Conservation (phyloP, 2,113 vertebrate species). For the Alethe castanea region DNA sequence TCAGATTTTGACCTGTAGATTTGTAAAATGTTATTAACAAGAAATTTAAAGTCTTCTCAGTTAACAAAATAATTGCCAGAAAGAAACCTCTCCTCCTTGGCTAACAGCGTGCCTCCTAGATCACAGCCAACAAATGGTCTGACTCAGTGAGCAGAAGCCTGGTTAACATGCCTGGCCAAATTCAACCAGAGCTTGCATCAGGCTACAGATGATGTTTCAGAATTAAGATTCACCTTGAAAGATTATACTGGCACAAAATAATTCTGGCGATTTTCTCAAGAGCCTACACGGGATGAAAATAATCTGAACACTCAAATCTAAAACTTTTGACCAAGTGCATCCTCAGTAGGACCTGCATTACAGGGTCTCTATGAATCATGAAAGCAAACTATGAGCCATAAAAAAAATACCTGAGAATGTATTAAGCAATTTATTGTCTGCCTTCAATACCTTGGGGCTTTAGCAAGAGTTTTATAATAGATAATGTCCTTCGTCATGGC, state of each 20-base stretch:
- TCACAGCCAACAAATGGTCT: not conserved
- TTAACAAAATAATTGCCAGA: not conserved
- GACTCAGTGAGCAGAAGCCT: not conserved
- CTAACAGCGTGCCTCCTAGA: not conserved
- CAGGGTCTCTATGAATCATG: fast-evolving
- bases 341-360: not conserved
- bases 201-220: not conserved
- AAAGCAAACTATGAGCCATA: not conserved
- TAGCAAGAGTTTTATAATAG: not conserved
- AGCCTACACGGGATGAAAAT: not conserved
- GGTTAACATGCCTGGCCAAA: not conserved
- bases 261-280: not conserved
- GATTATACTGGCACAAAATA: not conserved
- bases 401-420: not conserved
- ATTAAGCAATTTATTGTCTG: not conserved
- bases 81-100: not conserved
- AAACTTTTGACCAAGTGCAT: not conserved
- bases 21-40: not conserved
- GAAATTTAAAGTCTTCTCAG: not conserved
- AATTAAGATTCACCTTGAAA: not conserved
- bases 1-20: not conserved
- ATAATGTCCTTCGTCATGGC: not conserved
- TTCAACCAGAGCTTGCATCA: not conserved
- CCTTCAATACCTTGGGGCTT: not conserved
- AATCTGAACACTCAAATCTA: not conserved